Evolutionary conservation across 2,888 invertebrate genomes (phyloP), one percentile per base, ranked within the genome.

Genomic region (Euphydryas editha): DNA sequence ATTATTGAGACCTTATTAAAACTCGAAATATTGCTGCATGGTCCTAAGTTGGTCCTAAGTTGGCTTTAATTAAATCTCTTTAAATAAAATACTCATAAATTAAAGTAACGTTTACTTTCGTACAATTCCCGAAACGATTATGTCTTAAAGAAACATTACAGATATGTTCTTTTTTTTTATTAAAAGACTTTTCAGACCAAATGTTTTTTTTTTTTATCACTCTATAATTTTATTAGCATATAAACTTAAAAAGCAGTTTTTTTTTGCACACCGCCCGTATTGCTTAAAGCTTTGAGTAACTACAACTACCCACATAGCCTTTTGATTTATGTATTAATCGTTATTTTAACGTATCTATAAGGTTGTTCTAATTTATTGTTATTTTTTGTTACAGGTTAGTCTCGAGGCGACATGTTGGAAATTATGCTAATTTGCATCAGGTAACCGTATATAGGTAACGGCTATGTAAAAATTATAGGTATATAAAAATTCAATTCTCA

Each of bases 321-420:
- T n/a, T 72, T 76, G 75, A 76, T 76, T 74, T 74, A 76, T 75
- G 49, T 57, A 58, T 62, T 54, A 65, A 62, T 56, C 70, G 49
- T 13, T 49, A 20, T 51, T 15, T 24, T 11, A 8, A 11, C 51
- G n/a, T 51, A 24, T 51, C 55, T 63, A 69, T 68, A 56, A 63
- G 44, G 56, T 66, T 69, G 54, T 58, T 55, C 59, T 67, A 63
- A 70, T 69, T 64, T 72, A 55, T 39, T 61, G 51, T 44, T 70
- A 72, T 69, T 49, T 65, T 74, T 75, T 75, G 73, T 76, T 75
- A 24, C 73, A 75, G 75, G 74, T 75, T 70, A 76, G 73, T 73
- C 71, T 70, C 44, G 21, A 20, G 17, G 13, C 37, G 44, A n/a
- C n/a, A 61, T 15, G 11, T 21, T 8, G 17, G 36, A 10, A 3